These are phyloP conservation scores for Chaenogobius annularis DNA, from an alignment of 2,113 vertebrate genomes.

Conservation along the genomic window DNA sequence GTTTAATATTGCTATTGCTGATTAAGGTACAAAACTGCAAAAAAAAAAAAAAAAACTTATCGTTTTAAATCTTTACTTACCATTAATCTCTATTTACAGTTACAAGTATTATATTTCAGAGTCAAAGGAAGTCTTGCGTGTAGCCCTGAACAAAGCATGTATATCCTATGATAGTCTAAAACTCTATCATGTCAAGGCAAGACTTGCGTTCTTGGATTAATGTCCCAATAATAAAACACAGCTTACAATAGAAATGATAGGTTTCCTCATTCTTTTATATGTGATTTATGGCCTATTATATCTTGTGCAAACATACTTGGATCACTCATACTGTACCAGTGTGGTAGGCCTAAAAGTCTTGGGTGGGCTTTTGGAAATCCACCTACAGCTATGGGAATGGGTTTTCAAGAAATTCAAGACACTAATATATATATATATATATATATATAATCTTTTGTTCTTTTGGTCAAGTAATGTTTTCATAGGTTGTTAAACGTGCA, in stretches of 20 bases:
- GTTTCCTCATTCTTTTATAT: not conserved
- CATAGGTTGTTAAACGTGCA: too few species aligned
- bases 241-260: not conserved
- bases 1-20: too few species aligned
- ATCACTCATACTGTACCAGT: not conserved
- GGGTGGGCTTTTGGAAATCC: conserved; percentile 46
- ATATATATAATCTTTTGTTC: not conserved
- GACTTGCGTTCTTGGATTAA: conserved; percentile 4
- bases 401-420: not conserved
- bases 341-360: not conserved
- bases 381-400: conserved; percentile 1
- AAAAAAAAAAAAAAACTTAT: not conserved
- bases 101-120: not conserved
- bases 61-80: not conserved
- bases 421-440: too few species aligned
- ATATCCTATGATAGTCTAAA: not conserved
- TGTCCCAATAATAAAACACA: not conserved
- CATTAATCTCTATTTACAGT: not conserved
- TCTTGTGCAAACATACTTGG: not conserved
- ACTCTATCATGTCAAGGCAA: not conserved
- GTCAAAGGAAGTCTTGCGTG: not conserved
- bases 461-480: too few species aligned
- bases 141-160: not conserved
- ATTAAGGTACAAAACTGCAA: not conserved
- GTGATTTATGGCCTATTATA: conserved; percentile 7